phyloP scores from a whole-genome alignment of 1,140 invertebrate species.

The Euborellia annulipes region DNA sequence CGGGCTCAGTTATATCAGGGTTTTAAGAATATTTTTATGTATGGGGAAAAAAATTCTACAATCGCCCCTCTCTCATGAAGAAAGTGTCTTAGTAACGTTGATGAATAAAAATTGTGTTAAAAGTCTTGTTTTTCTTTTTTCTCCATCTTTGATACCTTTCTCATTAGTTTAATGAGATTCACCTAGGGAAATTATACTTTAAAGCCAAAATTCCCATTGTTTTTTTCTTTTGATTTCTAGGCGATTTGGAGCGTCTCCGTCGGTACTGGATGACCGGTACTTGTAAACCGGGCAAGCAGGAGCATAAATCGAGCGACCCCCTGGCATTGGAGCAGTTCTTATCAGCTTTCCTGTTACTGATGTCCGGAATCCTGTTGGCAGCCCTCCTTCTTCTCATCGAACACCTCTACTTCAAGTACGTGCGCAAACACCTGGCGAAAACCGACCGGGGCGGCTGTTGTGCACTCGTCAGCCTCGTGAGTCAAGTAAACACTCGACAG shows the following conservation, averaged over 20 bases:
- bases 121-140: no score
- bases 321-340: slow-evolving; percentile 93
- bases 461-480: slow-evolving; percentile 73
- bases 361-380: slow-evolving; percentile 80
- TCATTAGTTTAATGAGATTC: no score
- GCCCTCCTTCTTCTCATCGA: slow-evolving; percentile 74
- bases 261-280: slow-evolving; percentile 96
- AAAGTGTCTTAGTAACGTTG: no score
- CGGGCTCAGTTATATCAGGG: no score
- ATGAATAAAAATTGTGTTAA: no score
- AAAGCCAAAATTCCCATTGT: no score
- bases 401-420: slow-evolving; percentile 86
- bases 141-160: no score
- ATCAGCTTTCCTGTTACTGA: slow-evolving; percentile 87
- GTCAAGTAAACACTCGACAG: slow-evolving; percentile 13
- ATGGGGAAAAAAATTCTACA: no score
- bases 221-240: slow-evolving; percentile 32
- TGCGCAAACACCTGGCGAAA: slow-evolving; percentile 71
- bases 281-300: slow-evolving; percentile 82
- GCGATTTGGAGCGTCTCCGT: slow-evolving; percentile 81
- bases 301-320: slow-evolving; percentile 78
- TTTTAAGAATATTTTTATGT: no score
- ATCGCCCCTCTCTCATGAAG: no score
- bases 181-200: no score
- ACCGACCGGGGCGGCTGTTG: slow-evolving; percentile 78